A percentile compares a stretch with the other conserved stretches of the same genome.
Evolutionary conservation across 2,888 invertebrate genomes (phyloP).

Genomic region (Sinopyrophorus schimmeli): DNA sequence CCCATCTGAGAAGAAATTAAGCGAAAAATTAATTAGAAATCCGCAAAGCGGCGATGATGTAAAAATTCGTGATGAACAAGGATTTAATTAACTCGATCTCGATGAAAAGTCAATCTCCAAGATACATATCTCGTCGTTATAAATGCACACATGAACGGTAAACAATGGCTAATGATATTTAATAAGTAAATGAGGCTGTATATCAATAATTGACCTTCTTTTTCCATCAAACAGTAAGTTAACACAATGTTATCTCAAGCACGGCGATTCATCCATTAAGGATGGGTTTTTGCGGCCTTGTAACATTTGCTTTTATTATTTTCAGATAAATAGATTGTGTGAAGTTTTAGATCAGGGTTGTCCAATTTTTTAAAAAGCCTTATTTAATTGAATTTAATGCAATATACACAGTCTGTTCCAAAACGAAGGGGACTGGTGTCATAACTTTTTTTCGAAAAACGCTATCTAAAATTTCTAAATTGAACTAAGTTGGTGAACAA

Average conservation of each 20-base stretch:
- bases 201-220: slow-evolving; percentile 29
- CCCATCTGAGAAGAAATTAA: too few species aligned
- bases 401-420: too few species aligned
- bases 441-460: too few species aligned
- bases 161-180: slow-evolving; percentile 29
- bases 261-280: slow-evolving; percentile 19
- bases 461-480: too few species aligned
- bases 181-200: slow-evolving; percentile 29
- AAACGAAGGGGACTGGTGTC: too few species aligned
- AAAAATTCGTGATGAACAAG: slow-evolving; percentile 19
- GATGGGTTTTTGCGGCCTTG: slow-evolving; percentile 24
- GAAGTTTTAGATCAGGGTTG: too few species aligned
- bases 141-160: slow-evolving; percentile 24
- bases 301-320: slow-evolving; percentile 29
- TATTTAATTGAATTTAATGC: too few species aligned
- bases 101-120: slow-evolving; percentile 24
- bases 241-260: slow-evolving; percentile 27
- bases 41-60: too few species aligned
- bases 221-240: slow-evolving; percentile 27
- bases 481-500: too few species aligned
- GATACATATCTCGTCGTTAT: slow-evolving; percentile 24
- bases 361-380: too few species aligned
- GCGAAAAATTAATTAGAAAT: too few species aligned
- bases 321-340: too few species aligned
- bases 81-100: slow-evolving; percentile 24